Percentiles rank a stretch among this genome's conserved stretches.
These are phyloP conservation scores for Anoura caudifer DNA, from an alignment of 2,113 vertebrate species.

Conservation along the genomic window DNA sequence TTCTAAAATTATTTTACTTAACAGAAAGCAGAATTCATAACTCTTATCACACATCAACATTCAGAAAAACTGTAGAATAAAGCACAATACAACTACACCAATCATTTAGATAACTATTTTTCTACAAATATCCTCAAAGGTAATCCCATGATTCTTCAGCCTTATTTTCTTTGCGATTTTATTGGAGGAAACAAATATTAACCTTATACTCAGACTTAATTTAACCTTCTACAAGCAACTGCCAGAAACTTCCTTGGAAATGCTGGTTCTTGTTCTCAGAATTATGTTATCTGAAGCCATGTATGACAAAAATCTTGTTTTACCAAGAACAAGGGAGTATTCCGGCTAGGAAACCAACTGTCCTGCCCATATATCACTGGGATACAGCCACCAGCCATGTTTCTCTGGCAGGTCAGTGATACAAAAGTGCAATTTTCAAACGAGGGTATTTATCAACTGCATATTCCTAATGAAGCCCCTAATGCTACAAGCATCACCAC, in stretches of 20 bases:
- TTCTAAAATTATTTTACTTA: background rate
- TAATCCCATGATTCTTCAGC: background rate
- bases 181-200: slow-evolving; percentile 26
- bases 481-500: background rate
- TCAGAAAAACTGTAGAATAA: background rate
- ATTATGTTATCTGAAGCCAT: background rate
- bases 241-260: slow-evolving; percentile 12
- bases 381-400: background rate
- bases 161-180: background rate
- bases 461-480: background rate
- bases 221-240: background rate
- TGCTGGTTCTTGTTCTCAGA: background rate
- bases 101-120: background rate
- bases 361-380: background rate
- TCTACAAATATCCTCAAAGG: background rate
- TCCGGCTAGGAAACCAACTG: background rate
- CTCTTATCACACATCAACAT: background rate
- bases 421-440: background rate
- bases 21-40: background rate
- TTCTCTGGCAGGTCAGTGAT: background rate
- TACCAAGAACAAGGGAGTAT: background rate
- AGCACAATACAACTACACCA: background rate
- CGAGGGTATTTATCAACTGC: background rate
- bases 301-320: slow-evolving; percentile 30
- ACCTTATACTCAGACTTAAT: background rate